phyloP scores from a whole-genome alignment of 2,888 invertebrate genomes.

The Hoplodrina ambigua region DNA sequence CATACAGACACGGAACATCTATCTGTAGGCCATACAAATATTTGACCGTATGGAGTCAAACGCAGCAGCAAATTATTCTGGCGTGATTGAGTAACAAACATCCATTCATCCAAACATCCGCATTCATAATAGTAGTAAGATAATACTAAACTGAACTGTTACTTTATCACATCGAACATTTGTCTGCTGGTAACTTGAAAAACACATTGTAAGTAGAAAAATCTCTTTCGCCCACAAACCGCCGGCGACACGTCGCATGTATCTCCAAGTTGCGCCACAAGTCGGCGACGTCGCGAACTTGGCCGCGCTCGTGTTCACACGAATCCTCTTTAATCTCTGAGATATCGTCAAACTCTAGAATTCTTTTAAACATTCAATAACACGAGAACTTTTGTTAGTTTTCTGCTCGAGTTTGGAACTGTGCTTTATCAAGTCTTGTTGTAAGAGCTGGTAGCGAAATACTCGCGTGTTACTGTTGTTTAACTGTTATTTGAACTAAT shows the following conservation, averaged over 20 bases:
- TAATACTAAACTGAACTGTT: not conserved
- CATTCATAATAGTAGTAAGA: too few species aligned
- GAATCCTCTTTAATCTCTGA: slow-evolving; percentile 47
- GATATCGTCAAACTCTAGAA: slow-evolving; percentile 40
- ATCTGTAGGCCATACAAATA: too few species aligned
- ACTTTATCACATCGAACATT: not conserved
- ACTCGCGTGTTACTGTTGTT: too few species aligned
- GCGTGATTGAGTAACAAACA: too few species aligned
- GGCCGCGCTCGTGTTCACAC: slow-evolving; percentile 17
- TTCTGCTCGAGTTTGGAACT: slow-evolving; percentile 8
- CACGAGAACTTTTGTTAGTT: slow-evolving; percentile 43
- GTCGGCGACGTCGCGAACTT: slow-evolving; percentile 24
- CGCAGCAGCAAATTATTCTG: too few species aligned
- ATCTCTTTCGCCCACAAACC: not conserved
- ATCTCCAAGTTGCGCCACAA: slow-evolving; percentile 17
- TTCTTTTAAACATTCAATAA: slow-evolving; percentile 59
- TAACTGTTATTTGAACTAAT: too few species aligned
- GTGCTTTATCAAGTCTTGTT: slow-evolving; percentile 13
- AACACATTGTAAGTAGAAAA: slow-evolving; percentile 4
- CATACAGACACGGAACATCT: too few species aligned
- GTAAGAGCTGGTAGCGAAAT: not conserved
- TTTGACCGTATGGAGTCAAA: too few species aligned
- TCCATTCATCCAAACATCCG: too few species aligned
- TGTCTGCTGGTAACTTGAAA: not conserved
- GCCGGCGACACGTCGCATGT: slow-evolving; percentile 21